A percentile compares a stretch with the other conserved stretches of the same genome.
phyloP scores from a whole-genome alignment of 2,113 vertebrate species.

The Pungitius pungitius region DNA sequence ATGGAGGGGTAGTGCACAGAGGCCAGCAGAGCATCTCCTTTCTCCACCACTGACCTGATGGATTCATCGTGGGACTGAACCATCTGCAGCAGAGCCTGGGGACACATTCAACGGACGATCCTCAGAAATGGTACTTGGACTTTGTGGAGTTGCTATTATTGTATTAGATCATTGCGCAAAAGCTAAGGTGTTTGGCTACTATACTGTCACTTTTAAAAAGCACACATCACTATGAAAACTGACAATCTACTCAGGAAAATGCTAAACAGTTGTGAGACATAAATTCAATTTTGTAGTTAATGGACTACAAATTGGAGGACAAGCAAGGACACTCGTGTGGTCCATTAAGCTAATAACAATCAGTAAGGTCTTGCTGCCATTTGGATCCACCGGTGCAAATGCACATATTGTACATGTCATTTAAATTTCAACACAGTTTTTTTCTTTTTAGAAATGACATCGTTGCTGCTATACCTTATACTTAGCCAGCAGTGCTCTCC shows the following conservation, averaged over 20 bases:
- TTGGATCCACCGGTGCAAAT: constrained; percentile 21
- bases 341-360: constrained; percentile 42
- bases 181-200: not conserved
- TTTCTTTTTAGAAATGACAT: not conserved
- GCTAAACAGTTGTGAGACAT: constrained; percentile 21
- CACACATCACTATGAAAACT: constrained; percentile 1
- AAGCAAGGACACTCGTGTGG: constrained; percentile 29
- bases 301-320: constrained; percentile 1
- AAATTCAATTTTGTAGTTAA: constrained; percentile 22
- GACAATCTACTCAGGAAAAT: constrained; percentile 2
- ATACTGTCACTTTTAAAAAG: not conserved
- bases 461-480: constrained; percentile 86
- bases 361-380: constrained; percentile 8
- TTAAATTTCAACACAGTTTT: constrained; percentile 19
- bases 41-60: constrained; percentile 90
- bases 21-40: constrained; percentile 87
- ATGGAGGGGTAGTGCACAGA: constrained; percentile 84
- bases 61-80: constrained; percentile 90
- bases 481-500: constrained; percentile 93
- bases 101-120: constrained; percentile 21
- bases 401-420: not conserved
- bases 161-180: not conserved
- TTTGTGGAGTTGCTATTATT: not conserved
- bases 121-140: not conserved
- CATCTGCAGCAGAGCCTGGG: constrained; percentile 89